These are phyloP conservation scores for Aphyosemion australe DNA, from an alignment of 2,113 vertebrate genomes.

Conservation along the genomic window DNA sequence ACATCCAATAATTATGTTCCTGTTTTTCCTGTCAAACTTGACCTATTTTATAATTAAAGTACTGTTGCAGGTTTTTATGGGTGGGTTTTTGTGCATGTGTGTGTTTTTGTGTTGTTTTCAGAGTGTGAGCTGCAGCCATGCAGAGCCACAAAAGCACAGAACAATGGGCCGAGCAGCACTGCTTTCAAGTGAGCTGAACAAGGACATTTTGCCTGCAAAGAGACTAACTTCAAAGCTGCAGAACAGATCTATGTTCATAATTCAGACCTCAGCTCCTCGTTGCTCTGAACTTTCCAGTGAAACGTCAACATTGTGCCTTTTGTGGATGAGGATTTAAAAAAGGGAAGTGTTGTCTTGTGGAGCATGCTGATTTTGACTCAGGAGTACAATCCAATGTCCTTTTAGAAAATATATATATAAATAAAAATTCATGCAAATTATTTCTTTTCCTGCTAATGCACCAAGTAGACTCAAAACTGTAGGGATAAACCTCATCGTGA, in stretches of 20 bases:
- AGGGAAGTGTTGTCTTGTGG: not conserved
- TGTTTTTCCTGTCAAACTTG: too few relatives aligned
- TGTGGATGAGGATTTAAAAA: not conserved
- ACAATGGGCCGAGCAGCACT: slow-evolving; percentile 5
- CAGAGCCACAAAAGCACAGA: not conserved
- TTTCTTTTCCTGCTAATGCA: not conserved
- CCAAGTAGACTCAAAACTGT: too few relatives aligned
- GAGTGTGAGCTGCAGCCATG: slow-evolving; percentile 1
- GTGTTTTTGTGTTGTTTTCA: not conserved
- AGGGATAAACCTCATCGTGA: too few relatives aligned
- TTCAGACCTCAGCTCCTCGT: slow-evolving; percentile 46
- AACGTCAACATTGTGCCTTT: slow-evolving; percentile 33
- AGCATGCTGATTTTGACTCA: not conserved
- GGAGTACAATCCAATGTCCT: not conserved
- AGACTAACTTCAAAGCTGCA: slow-evolving; percentile 29
- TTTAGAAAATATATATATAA: not conserved
- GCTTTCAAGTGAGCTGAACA: not conserved
- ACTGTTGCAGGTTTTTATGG: too few relatives aligned
- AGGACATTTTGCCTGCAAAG: slow-evolving; percentile 37
- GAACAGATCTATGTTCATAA: slow-evolving; percentile 59
- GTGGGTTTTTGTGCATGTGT: not conserved
- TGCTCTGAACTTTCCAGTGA: slow-evolving; percentile 26
- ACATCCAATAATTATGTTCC: too few relatives aligned
- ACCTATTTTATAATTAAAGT: not conserved
- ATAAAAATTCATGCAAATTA: not conserved